Conservation (phyloP, 2,888 invertebrate species). For the Philereme transversata region DNA sequence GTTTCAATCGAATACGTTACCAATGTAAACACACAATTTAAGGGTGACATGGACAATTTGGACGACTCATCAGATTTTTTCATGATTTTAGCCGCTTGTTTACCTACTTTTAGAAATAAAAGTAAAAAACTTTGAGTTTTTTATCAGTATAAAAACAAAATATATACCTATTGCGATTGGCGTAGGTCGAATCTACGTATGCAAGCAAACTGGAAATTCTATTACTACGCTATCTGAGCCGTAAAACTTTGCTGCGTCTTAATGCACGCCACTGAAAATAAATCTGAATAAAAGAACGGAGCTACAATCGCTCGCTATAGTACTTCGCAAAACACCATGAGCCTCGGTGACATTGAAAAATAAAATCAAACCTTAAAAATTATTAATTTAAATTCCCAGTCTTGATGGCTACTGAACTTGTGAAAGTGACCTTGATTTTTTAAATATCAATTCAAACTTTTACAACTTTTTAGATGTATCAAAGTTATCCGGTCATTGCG, state of each 20-base stretch:
- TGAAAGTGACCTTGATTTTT: conserved; percentile 5
- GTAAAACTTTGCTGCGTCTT: conserved; percentile 55
- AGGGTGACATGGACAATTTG: no score
- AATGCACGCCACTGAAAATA: conserved; percentile 46
- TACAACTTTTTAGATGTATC: conserved; percentile 43
- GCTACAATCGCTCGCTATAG: conserved; percentile 48
- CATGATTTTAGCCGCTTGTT: no score
- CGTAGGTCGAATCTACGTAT: conserved; percentile 17
- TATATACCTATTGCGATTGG: neutral
- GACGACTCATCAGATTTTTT: no score
- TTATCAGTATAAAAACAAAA: no score
- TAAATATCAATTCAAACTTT: conserved; percentile 1
- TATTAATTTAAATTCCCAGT: conserved; percentile 1
- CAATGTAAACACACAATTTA: no score
- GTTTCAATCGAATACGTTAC: no score
- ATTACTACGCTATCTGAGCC: conserved; percentile 46
- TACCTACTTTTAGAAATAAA: no score
- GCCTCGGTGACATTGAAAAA: conserved; percentile 55
- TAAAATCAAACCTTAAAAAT: conserved; percentile 8
- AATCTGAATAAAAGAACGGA: conserved; percentile 60
- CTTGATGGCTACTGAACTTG: conserved; percentile 12
- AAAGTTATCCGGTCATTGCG: conserved; percentile 45
- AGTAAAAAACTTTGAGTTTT: no score
- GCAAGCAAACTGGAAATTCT: conserved; percentile 24
- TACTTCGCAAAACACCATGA: conserved; percentile 43